A percentile compares a stretch with the other conserved stretches of the same genome.
phyloP scores from a whole-genome alignment of 2,888 invertebrate species.

The Psylliodes chrysocephalus region DNA sequence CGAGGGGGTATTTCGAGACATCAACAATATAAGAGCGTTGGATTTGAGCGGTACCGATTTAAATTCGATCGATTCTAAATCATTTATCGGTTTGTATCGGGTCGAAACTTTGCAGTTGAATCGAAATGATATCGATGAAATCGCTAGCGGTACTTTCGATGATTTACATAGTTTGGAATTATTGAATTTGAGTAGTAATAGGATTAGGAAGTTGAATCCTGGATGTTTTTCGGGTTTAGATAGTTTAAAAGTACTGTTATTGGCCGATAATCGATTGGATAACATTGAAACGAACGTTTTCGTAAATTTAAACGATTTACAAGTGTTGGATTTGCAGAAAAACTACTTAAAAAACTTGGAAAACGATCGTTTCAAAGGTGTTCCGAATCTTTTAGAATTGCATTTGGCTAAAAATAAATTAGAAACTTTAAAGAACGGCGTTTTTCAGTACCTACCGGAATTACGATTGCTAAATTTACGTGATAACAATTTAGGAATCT shows the following conservation, averaged over 20 bases:
- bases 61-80: slow-evolving; percentile 1
- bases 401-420: slow-evolving; percentile 6
- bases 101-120: slow-evolving; percentile 10
- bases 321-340: slow-evolving; percentile 2
- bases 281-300: not conserved
- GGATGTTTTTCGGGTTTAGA: slow-evolving; percentile 3
- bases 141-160: slow-evolving; percentile 2
- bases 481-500: slow-evolving; percentile 10
- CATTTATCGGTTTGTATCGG: slow-evolving; percentile 15
- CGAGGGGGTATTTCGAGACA: slow-evolving; percentile 8
- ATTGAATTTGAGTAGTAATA: slow-evolving; percentile 14
- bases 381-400: not conserved
- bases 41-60: slow-evolving; percentile 9
- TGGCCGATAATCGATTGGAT: not conserved
- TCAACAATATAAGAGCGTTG: not conserved
- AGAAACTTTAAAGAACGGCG: not conserved
- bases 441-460: slow-evolving; percentile 2
- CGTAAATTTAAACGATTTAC: not conserved
- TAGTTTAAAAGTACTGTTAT: slow-evolving; percentile 6
- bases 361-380: slow-evolving; percentile 5
- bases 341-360: slow-evolving; percentile 5
- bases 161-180: not conserved
- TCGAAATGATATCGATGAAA: not conserved
- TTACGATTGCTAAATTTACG: slow-evolving; percentile 11
- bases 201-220: not conserved